A percentile compares a stretch with the other conserved stretches of the same genome.
Conservation (phyloP, 2,888 invertebrate species). For the Diarsia rubi region DNA sequence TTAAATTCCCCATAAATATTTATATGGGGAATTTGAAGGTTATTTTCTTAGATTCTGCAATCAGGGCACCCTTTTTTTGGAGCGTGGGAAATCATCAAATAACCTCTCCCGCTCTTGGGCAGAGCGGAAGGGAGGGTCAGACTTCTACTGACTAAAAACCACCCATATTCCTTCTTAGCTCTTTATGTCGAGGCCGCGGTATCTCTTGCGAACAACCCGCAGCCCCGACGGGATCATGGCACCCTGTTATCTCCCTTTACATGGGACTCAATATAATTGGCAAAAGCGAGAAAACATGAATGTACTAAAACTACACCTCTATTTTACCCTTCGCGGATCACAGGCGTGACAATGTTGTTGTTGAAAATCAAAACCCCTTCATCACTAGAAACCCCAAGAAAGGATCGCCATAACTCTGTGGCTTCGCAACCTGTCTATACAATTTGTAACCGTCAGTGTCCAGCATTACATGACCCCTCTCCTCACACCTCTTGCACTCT, state of each 20-base stretch:
- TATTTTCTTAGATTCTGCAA: background rate
- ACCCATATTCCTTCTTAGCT: no score
- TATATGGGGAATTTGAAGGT: no score
- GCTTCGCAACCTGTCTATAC: constrained; percentile 42
- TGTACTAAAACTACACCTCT: background rate
- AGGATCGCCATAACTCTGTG: constrained; percentile 20
- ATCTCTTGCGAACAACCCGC: no score
- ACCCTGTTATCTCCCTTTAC: background rate
- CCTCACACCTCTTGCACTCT: no score
- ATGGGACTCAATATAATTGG: background rate
- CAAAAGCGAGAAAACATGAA: background rate
- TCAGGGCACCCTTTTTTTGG: background rate
- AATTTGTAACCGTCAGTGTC: constrained; percentile 23
- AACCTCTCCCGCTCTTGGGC: no score
- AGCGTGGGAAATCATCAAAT: no score
- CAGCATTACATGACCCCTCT: no score
- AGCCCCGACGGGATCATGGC: no score
- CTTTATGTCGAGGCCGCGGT: no score
- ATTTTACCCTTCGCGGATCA: background rate
- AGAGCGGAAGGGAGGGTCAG: no score
- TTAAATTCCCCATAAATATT: background rate
- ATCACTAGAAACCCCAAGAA: constrained; percentile 3
- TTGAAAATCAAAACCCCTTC: background rate
- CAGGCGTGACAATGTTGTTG: background rate
- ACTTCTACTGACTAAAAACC: no score